Evolutionary conservation across 2,113 vertebrate species (phyloP).

Genomic region (Porphyrio hochstetteri): DNA sequence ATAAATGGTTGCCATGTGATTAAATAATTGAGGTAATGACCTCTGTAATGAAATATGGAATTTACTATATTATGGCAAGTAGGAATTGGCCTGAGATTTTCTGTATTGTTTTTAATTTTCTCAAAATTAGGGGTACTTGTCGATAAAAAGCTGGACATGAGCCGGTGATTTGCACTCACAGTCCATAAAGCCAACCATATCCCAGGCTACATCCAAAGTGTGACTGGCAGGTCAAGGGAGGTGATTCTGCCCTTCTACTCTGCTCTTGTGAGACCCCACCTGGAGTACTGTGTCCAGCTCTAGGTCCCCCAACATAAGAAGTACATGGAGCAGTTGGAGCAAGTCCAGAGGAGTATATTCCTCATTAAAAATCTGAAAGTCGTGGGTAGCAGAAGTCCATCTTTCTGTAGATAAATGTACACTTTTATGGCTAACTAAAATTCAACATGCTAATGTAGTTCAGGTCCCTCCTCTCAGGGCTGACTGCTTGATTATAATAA

Average conservation of each 20-base stretch:
- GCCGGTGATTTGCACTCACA: fast-evolving
- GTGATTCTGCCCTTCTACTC: neutral
- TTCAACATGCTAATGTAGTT: neutral
- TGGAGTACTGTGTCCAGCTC: neutral
- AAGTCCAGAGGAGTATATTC: neutral
- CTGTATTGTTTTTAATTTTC: neutral
- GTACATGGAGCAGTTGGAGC: neutral
- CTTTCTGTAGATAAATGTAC: neutral
- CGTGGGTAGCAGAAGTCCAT: fast-evolving
- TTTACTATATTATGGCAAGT: neutral
- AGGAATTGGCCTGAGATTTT: neutral
- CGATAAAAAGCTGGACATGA: neutral
- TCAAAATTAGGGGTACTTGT: neutral
- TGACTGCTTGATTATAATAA: neutral
- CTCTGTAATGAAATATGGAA: neutral
- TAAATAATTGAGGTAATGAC: neutral
- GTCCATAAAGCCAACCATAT: fast-evolving
- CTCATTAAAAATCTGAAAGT: neutral
- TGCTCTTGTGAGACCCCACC: neutral
- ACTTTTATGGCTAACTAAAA: neutral
- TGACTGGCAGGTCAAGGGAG: neutral
- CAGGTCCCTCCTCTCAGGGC: neutral
- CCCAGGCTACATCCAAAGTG: fast-evolving
- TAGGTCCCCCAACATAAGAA: neutral
- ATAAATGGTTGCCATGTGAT: neutral